Evolutionary conservation across 2,797 vertebrate genomes (phyloP), one percentile per base, ranked within the genome.

Genomic region (Limosa lapponica): DNA sequence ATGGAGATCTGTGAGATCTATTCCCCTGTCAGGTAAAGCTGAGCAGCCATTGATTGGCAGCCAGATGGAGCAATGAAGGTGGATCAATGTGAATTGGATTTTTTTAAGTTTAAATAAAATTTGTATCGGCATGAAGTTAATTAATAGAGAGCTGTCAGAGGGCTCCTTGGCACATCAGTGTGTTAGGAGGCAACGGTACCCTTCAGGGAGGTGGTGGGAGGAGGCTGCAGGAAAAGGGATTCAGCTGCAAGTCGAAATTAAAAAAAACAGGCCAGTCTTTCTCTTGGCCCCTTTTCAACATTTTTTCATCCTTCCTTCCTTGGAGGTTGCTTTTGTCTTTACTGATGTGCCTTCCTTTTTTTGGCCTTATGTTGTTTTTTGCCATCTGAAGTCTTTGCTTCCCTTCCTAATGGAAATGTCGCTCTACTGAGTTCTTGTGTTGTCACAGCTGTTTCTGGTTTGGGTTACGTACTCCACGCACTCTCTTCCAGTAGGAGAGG

Each of bases 91-190:
- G 97, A 97, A 97, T 97, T 97, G 97, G 96, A 97, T 97, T 97
- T 97, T 97, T 97, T 94, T 88, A 96, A 96, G 95, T 97, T 97
- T 97, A 97, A 97, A 97, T 97, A 97, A 97, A 97, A 97, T 97
- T 97, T 97, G 95, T 97, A 97, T 97, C 1, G 95, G 97, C 96
- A 97, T 96, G 96, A 97, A 97, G 97, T 97, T 97, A 97, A 97
- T 97, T 97, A 97, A 97, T 97, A 97, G 97, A 97, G 96, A 96
- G 89, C 94, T 96, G 97, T 97, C 97, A 97, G 97, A 97, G 93
- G 87, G 94, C 95, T 95, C 89, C 94, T 97, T 96, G 96, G 93
- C 95, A 95, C 89, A 70, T 97, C 91, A 96, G 92, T 90, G 91
- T 93, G 90, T 95, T 89, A 89, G 92, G 77, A 96, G 93, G 93